Base-by-base conservation (phyloP, 2,888 invertebrate genomes). In the Ephialtes manifestator region DNA sequence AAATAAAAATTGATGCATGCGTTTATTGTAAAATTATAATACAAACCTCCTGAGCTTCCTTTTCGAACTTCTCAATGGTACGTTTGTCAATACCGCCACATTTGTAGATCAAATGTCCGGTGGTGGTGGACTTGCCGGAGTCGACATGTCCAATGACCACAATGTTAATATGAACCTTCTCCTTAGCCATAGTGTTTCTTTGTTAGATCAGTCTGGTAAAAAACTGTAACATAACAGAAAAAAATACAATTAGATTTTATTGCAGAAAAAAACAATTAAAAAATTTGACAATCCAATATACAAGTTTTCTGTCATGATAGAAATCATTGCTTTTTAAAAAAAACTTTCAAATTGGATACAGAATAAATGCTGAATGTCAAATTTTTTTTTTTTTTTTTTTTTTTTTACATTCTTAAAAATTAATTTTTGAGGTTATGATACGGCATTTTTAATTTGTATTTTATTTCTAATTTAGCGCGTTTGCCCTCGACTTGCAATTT, bases 81-180 rank as follows among this genome's bases (percentile, higher is more conserved):
- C 99, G 97, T 95, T 99, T 99, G 96, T 99, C 99, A 95, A 99
- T 99, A 96, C 99, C 99, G 95, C 99, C 99, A 95, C 99, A 99
- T 97, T 99, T 99, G 97, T 99, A 99, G 96, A 99, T 99, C 96
- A 99, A 96, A 95, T 99, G 99, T 92, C 99, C 99, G 92, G 98
- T 99, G 94, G 98, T 99, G 91, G 99, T 97, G 93, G 99, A 99
- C 96, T 99, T 99, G 95, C 99, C 99, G 94, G 99, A 99, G 96
- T 99, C 99, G 96, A 99, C 99, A 96, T 99, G 99, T 95, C 99
- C 99, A 95, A 99, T 99, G 95, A 99, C 99, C 95, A 99, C 99
- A 95, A 99, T 99, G 97, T 99, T 99, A 95, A 99, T 99, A 95
- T 99, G 99, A 95, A 96, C 95, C 97, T 99, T 99, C 96, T 99